Evolutionary conservation across 2,888 invertebrate genomes (phyloP), one percentile per base, ranked within the genome.

Genomic region (Brassicogethes aeneus): DNA sequence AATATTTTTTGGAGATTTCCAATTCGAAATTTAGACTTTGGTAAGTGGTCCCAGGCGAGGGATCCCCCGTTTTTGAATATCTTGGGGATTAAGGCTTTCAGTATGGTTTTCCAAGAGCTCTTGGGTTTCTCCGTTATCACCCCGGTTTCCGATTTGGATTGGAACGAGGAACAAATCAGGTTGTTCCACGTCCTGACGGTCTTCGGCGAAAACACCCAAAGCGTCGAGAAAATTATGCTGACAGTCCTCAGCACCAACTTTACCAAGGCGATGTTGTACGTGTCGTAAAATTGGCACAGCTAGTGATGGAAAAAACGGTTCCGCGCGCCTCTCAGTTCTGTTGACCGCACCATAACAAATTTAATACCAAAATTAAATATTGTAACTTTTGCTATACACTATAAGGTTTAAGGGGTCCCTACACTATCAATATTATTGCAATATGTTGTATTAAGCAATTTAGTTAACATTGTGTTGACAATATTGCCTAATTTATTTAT

Each of bases 281-380:
- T 52, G 42, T 56, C 54, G 43, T 59, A 59, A 42, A 60, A 59
- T 44, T 57, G 55, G 47, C 85, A 85, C 15, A 76, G 80, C n/a
- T n/a, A n/a, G n/a, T n/a, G n/a, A n/a, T n/a, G n/a, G n/a, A n/a
- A n/a, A n/a, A n/a, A n/a, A n/a, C n/a, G n/a, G n/a, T n/a, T n/a
- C n/a, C n/a, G n/a, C n/a, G n/a, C n/a, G n/a, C n/a, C n/a, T n/a
- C n/a, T n/a, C n/a, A n/a, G n/a, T n/a, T n/a, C n/a, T n/a, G n/a
- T n/a, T n/a, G n/a, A n/a, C n/a, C n/a, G n/a, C n/a, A n/a, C n/a
- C n/a, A n/a, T n/a, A n/a, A n/a, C n/a, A n/a, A n/a, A n/a, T n/a
- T n/a, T n/a, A n/a, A n/a, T n/a, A n/a, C n/a, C n/a, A n/a, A n/a
- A n/a, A n/a, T n/a, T n/a, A n/a, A n/a, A n/a, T n/a, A n/a, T n/a